Conservation (phyloP, 2,888 invertebrate species). For the Tetranychus truncatus region DNA sequence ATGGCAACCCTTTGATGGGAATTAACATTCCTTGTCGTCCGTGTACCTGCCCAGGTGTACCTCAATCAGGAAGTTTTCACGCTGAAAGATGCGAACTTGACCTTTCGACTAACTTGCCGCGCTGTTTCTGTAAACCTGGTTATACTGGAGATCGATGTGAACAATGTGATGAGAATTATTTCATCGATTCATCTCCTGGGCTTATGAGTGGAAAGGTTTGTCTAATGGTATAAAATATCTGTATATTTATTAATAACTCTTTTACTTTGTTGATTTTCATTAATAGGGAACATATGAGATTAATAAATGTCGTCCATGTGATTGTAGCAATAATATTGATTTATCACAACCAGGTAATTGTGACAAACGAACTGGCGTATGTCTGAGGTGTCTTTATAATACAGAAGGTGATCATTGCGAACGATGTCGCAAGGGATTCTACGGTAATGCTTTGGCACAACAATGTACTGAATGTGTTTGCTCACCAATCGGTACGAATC, state of each 20-base stretch:
- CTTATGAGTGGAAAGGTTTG: conserved; percentile 34
- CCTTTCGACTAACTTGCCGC: conserved; percentile 61
- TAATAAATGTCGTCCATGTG: conserved; percentile 53
- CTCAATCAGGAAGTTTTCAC: conserved; percentile 61
- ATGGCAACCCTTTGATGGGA: conserved; percentile 81
- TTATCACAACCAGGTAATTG: conserved; percentile 68
- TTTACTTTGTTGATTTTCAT: too few relatives aligned
- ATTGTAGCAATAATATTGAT: conserved; percentile 84
- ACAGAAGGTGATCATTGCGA: conserved; percentile 86
- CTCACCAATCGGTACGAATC: conserved; percentile 54
- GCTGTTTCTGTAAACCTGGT: conserved; percentile 12
- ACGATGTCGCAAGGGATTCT: conserved; percentile 65
- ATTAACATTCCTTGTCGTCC: conserved; percentile 62
- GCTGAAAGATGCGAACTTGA: conserved; percentile 74
- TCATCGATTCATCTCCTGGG: conserved; percentile 61
- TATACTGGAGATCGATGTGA: conserved; percentile 56
- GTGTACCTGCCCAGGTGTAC: conserved; percentile 82
- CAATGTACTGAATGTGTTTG: conserved; percentile 67
- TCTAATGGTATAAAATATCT: too few relatives aligned
- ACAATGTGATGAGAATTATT: conserved; percentile 82
- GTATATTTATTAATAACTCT: too few relatives aligned
- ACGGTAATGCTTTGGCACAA: conserved; percentile 66
- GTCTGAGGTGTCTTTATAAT: conserved; percentile 73
- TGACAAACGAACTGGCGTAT: conserved; percentile 70
- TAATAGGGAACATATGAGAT: neutral